Percentiles rank a stretch among this genome's conserved stretches.
These are phyloP conservation scores for Hedychridium roseum DNA, from an alignment of 2,888 invertebrate genomes.

Conservation along the genomic window DNA sequence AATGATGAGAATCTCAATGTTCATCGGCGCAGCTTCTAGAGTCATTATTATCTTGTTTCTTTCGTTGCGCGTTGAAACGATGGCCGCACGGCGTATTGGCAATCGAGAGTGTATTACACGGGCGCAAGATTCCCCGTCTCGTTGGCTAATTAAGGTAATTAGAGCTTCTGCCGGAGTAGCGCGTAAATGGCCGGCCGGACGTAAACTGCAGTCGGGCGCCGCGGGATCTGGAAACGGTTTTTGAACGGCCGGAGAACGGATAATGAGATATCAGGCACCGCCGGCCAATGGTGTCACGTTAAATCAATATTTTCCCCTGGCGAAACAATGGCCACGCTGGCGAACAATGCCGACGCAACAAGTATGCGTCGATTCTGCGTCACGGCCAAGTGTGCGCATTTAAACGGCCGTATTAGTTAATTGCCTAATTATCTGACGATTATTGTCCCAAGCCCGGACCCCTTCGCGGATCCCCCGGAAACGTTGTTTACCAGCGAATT, in stretches of 20 bases:
- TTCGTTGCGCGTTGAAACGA: too few species aligned
- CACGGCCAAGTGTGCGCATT: conserved; percentile 24
- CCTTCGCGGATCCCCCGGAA: background rate
- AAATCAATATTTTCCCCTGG: conserved; percentile 35
- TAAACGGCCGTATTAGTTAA: conserved; percentile 35
- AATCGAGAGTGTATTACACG: too few species aligned
- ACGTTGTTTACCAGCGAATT: too few species aligned
- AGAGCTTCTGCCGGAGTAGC: conserved; percentile 9
- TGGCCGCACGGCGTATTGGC: too few species aligned
- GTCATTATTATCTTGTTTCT: too few species aligned
- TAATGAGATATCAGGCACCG: too few species aligned
- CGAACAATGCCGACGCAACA: conserved; percentile 32
- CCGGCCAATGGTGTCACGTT: conserved; percentile 12
- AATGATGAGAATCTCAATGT: too few species aligned
- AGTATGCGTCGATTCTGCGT: conserved; percentile 20
- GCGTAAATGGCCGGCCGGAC: conserved; percentile 5
- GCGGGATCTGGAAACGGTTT: conserved; percentile 10
- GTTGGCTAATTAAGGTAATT: too few species aligned
- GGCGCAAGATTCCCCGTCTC: too few species aligned
- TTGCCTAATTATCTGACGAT: conserved; percentile 16
- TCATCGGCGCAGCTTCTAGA: too few species aligned
- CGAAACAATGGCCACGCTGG: conserved; percentile 19
- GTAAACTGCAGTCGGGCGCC: too few species aligned
- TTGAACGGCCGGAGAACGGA: conserved; percentile 3
- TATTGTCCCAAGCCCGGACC: background rate